Evolutionary conservation across 2,797 vertebrate genomes (phyloP), one percentile per base, ranked within the genome.

Genomic region (Enteromius argenteus): DNA sequence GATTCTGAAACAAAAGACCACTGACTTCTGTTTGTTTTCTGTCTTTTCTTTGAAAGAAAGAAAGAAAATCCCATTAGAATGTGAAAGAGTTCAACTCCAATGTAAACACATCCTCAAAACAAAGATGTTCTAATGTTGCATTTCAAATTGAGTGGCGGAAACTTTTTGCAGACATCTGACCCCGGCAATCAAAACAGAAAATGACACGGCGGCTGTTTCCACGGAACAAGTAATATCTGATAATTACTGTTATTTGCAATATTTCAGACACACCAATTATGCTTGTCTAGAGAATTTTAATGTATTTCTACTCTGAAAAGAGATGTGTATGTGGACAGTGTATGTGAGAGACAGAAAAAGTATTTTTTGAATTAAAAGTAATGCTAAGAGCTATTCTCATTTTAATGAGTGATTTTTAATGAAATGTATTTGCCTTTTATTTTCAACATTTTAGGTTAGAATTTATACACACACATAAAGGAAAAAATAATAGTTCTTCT

Each of bases 191-290:
- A 93, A 91, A 90, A 93, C 89, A 89, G 75, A 90, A 92, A 94
- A 91, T 89, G 91, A 93, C 92, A 92, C 83, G 89, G 87, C 87
- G 91, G 89, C 92, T 94, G 92, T 94, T 94, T 94, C 92, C 90
- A 91, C 90, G 89, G 90, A 94, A 93, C 92, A 93, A 94, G 92
- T 94, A 91, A 92, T 94, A 94, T 94, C 92, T 93, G 91, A 90
- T 95, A 95, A 95, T 95, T 94, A 94, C 91, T 93, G 94, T 95
- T 94, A 95, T 95, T 95, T 94, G 92, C 91, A 56, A 91, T 90
- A 88, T 81, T 92, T 91, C 91, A 90, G 89, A 89, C 91, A 89
- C 91, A 91, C 90, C 93, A 94, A 94, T 94, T 95, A 94, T 90
- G 89, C 83, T 84, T 89, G 92, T 93, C 92, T 92, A 89, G 90